These are phyloP conservation scores for Pristiophorus japonicus DNA, from an alignment of 2,113 vertebrate genomes.

Conservation along the genomic window DNA sequence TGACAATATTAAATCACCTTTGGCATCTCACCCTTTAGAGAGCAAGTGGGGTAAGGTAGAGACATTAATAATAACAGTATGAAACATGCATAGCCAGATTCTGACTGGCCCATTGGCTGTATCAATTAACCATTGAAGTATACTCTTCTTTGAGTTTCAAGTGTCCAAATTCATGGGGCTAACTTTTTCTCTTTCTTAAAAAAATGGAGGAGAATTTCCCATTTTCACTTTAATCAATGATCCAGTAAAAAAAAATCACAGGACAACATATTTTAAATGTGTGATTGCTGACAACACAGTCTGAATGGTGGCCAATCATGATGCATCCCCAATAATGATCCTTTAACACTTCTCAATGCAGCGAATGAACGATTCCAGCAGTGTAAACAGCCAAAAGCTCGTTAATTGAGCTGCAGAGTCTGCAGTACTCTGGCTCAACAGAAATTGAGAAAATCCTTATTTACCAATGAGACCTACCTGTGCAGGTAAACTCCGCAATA, in stretches of 20 bases:
- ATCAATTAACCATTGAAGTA: neutral
- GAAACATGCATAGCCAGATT: neutral
- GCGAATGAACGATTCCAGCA: neutral
- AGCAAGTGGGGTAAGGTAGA: neutral
- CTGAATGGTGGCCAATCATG: neutral
- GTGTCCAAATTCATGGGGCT: neutral
- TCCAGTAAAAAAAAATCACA: neutral
- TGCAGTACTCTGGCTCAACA: neutral
- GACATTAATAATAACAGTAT: neutral
- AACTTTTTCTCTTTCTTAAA: neutral
- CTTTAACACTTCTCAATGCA: neutral
- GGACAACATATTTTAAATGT: neutral
- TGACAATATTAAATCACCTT: neutral
- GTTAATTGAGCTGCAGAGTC: neutral
- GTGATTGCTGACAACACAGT: neutral
- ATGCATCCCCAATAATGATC: neutral
- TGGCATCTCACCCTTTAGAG: neutral
- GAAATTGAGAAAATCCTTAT: neutral
- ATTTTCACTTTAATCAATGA: neutral
- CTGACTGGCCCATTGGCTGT: neutral
- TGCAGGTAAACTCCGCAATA: neutral
- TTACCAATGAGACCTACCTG: neutral
- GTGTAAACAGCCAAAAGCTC: neutral
- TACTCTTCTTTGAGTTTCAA: neutral
- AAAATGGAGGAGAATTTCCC: neutral